phyloP scores from a whole-genome alignment of 2,888 invertebrate genomes.

The Orgyia antiqua region DNA sequence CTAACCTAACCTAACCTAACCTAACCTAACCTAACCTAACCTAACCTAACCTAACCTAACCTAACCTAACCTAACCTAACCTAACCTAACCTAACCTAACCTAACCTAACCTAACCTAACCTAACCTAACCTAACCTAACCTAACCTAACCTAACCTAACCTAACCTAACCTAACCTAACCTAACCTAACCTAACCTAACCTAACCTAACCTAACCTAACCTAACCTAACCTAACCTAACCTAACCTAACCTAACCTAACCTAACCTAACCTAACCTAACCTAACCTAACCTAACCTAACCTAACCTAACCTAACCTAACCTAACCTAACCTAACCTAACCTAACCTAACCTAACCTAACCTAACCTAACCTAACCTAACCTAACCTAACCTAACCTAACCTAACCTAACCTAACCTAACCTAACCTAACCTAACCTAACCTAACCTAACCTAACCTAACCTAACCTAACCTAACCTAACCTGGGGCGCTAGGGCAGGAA shows the following conservation, averaged over 20 bases:
- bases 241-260: too few relatives aligned
- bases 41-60: conserved; percentile 12
- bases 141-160: conserved; percentile 18
- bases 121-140: conserved; percentile 17
- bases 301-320: conserved; percentile 11
- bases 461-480: conserved; percentile 6
- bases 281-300: conserved; percentile 10
- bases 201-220: not conserved
- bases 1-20: conserved; percentile 15
- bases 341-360: conserved; percentile 9
- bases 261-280: too few relatives aligned
- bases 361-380: too few relatives aligned
- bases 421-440: conserved; percentile 7
- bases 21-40: conserved; percentile 15
- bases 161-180: conserved; percentile 10
- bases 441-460: conserved; percentile 7
- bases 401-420: conserved; percentile 9
- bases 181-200: not conserved
- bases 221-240: conserved; percentile 4
- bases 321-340: conserved; percentile 12
- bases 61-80: conserved; percentile 14
- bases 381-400: conserved; percentile 5
- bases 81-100: conserved; percentile 15
- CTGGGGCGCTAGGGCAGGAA: too few relatives aligned
- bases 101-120: conserved; percentile 14